Base-by-base conservation (phyloP, 1,140 invertebrate species). In the Bombus confusus region DNA sequence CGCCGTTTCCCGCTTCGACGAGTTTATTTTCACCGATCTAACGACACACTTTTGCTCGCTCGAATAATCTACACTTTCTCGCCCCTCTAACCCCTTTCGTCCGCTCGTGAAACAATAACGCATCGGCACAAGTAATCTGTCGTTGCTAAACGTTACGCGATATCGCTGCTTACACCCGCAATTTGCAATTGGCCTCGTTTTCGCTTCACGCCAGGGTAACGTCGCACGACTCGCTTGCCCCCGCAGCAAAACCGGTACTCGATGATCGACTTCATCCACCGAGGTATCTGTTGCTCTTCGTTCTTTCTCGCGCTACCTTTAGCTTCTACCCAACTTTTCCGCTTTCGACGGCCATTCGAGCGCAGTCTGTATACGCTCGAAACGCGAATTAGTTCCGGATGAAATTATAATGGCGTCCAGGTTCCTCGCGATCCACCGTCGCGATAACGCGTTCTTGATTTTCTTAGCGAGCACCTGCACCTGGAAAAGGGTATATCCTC, bases 401-500 rank as follows among this genome's bases (percentile, higher is more conserved):
- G 5, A 52, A 41, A 59, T 71, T 37, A 34, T 37, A 62, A 47
- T 25, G 13, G 18, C 37, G 22, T 34, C 37, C 52, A 73, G 34
- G 6, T 69, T 57, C 4, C 64, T 73, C n/a, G 25, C 34, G 31
- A 47, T 59, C 12, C 52, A 78, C 59, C 66, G 73, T 43, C 31
- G n/a, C 59, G 62, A 85, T 72, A 79, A 79, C 79, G 41, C 59
- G 62, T 34, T 66, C 78, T n/a, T 74, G 41, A 62, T 34, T 72
- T 39, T 64, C 66, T 47, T 12, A 9, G 59, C 37, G 68, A 64
- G 64, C 69, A 80, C 41, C 72, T 83, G 80, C 69, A 37, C 81
- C 52, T 80, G 83, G 84, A 80, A 89, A 88, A 81, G 83, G 86
- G 62, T 87, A 80, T 86, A 88, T 83, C 39, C 52, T 72, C 87